Evolutionary conservation across 2,113 vertebrate species (phyloP), one percentile per base, ranked within the genome.

Genomic region (Saccopteryx bilineata): DNA sequence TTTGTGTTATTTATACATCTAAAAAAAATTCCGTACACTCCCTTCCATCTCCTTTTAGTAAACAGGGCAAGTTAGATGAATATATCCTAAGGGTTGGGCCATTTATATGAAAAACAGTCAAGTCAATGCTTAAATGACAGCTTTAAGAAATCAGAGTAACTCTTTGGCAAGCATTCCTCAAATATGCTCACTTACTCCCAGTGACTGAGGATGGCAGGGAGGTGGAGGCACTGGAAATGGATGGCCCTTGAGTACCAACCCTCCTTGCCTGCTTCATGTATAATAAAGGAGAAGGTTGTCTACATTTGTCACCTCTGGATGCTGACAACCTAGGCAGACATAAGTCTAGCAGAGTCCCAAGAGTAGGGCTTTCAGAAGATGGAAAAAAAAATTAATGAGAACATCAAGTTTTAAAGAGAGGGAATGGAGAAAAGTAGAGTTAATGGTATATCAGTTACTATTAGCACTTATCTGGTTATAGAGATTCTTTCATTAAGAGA

Each of bases 401-500:
- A 92, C 52, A 63, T n/a, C 18, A 0, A 1, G 69, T 71, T 94
- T 97, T 93, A 91, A 90, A 84, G 65, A 91, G 95, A 68, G 11
- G 86, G 87, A 82, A 76, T 87, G 78, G 84, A 94, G 50, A 56
- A 92, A 95, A 97, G 89, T 46, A 81, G 65, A 74, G 90, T 83
- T 83, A 96, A 98, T 90, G 26, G 61, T 48, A 65, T 12, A 50
- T 54, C 83, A 63, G 97, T 50, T 93, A 94, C 56, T 84, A 97
- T 93, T 54, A 95, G 95, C 83, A 95, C 94, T 96, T 96, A 95
- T 88, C 58, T 94, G 90, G 94, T 60, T 86, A 89, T 79, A 95
- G 91, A 89, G 54, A 89, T 97, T 95, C 91, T 90, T 96, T 95
- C 88, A 98, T 98, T 96, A 98, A 87, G 96, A 98, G 95, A 50